Conservation (phyloP, 1,140 invertebrate species). For the Archivesica marissinica region DNA sequence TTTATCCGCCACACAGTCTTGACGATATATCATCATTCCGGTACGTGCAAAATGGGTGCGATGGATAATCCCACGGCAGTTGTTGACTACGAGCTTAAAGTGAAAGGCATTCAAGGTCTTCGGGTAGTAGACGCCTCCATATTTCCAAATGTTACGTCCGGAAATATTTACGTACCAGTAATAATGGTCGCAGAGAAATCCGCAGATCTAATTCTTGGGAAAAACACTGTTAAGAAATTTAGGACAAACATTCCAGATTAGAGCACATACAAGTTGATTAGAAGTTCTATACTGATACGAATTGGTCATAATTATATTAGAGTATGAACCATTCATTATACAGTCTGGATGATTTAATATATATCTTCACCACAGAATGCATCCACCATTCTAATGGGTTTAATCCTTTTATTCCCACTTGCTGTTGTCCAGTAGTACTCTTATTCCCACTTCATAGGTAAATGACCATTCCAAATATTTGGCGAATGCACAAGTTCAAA, state of each 20-base stretch:
- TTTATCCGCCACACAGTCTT: constrained; percentile 74
- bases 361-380: too few species aligned
- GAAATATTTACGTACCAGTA: constrained; percentile 92
- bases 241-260: neutral
- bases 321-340: too few species aligned
- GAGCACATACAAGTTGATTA: too few species aligned
- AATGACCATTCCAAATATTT: too few species aligned
- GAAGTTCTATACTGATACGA: too few species aligned
- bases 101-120: constrained; percentile 65
- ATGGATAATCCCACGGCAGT: constrained; percentile 93
- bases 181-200: constrained; percentile 95
- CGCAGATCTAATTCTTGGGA: constrained; percentile 88
- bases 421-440: too few species aligned
- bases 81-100: constrained; percentile 90
- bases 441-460: too few species aligned
- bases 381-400: too few species aligned
- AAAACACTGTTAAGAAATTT: constrained; percentile 18
- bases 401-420: too few species aligned
- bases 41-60: constrained; percentile 96
- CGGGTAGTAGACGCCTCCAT: constrained; percentile 74
- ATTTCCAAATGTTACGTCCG: constrained; percentile 79
- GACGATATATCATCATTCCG: constrained; percentile 94
- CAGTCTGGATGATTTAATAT: too few species aligned
- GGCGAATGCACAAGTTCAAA: too few species aligned
- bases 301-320: too few species aligned